Evolutionary conservation across 1,140 invertebrate species (phyloP), one percentile per base, ranked within the genome.

Genomic region (Drosophila varians): DNA sequence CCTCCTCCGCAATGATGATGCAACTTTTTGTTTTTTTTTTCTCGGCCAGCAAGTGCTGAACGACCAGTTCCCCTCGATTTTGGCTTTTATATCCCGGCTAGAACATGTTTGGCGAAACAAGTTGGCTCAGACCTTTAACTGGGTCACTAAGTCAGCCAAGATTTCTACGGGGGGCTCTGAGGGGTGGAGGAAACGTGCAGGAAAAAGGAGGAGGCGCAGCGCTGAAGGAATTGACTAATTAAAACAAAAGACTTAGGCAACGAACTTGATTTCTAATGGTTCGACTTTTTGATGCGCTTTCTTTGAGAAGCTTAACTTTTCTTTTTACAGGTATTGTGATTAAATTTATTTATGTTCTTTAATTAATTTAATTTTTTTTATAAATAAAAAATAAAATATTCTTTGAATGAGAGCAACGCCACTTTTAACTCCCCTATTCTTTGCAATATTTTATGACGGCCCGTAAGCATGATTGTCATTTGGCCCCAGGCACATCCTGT

Each of bases 41-140:
- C 18, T 43, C 21, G 70, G 31, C 56, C 43, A 71, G 71, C 64
- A 57, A 72, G 40, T 72, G 74, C 60, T 66, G 70, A 61, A 26
- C 42, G 76, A 72, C 75, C 75, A 75, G 56, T 79, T 86, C 62
- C 49, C 14, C 11, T 38, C 40, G 12, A 12, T 26, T 9, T 46
- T n/a, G 3, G 36, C 6, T 16, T 23, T 16, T 26, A 11, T 23
- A 36, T 31, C 16, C 26, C 55, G 21, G 58, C 60, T 86, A 86
- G 82, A 86, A 86, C 83, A 70, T 74, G 77, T 87, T 87, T 62
- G 69, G 66, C 68, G 47, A 83, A 86, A 87, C 82, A 74, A 87
- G 82, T 86, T 82, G 77, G 64, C 58, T 49, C 64, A 34, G 77
- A 80, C 82, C 82, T 87, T 87, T 87, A 86, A 87, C 69, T 86